These are phyloP conservation scores for Saguinus imperator DNA, from an alignment of 2,113 vertebrate species.

Conservation along the genomic window DNA sequence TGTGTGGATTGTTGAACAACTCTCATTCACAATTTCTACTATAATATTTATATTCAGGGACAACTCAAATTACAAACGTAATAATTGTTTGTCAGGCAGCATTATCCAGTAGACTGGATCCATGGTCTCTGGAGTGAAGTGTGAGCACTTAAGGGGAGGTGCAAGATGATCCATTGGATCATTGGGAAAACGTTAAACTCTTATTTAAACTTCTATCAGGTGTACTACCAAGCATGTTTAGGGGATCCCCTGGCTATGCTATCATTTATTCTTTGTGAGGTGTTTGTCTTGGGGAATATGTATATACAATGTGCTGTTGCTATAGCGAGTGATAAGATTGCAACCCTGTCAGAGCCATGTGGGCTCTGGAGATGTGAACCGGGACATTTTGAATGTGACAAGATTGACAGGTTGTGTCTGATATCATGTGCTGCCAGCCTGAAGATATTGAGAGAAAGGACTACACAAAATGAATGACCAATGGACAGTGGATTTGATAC, in stretches of 20 bases:
- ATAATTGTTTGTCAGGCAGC: not conserved
- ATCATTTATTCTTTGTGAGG: not conserved
- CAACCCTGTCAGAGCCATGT: not conserved
- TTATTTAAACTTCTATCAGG: not conserved
- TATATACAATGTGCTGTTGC: not conserved
- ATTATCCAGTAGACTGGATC: not conserved
- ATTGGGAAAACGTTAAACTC: not conserved
- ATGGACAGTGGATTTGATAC: not conserved
- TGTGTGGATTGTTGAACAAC: not conserved
- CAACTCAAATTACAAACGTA: not conserved
- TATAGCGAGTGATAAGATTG: not conserved
- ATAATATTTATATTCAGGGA: not conserved
- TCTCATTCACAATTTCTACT: not conserved
- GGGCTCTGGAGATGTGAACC: not conserved
- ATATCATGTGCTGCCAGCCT: not conserved
- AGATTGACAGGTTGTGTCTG: not conserved
- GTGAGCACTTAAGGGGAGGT: not conserved
- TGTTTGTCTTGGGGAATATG: not conserved
- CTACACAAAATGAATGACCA: not conserved
- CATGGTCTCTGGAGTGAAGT: not conserved
- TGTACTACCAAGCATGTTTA: conserved; percentile 1
- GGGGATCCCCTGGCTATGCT: not conserved
- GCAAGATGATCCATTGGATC: not conserved
- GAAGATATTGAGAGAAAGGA: not conserved
- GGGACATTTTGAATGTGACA: not conserved